Evolutionary conservation across 2,888 invertebrate species (phyloP).

Genomic region (Callosobruchus maculatus): DNA sequence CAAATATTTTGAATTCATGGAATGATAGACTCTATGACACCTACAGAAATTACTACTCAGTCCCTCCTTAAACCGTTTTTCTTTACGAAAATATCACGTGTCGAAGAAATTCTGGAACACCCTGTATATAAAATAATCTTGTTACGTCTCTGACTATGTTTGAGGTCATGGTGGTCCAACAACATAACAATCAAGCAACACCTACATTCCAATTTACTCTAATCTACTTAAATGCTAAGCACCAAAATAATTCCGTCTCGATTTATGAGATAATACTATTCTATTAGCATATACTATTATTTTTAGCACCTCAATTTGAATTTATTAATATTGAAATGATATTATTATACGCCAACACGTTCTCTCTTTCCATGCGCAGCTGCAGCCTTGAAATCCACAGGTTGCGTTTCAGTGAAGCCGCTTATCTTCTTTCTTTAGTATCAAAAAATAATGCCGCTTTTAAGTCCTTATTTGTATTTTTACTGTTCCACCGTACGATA

Average conservation of each 20-base stretch:
- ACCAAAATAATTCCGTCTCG: not conserved
- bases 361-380: not conserved
- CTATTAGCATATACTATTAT: not conserved
- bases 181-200: no score
- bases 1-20: no score
- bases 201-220: no score
- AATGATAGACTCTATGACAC: no score
- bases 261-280: not conserved
- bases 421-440: not conserved
- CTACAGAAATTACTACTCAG: no score
- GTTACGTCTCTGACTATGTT: no score
- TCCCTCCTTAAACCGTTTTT: no score
- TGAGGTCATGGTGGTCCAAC: no score
- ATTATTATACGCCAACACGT: not conserved
- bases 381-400: not conserved
- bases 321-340: not conserved
- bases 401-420: not conserved
- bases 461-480: not conserved
- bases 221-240: not conserved
- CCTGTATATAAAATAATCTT: no score
- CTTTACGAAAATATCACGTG: no score
- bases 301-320: not conserved
- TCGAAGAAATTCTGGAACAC: no score
- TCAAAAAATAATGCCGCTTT: not conserved
- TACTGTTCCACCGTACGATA: not conserved